These are phyloP conservation scores for Diploscapter pachys DNA, from an alignment of 1,140 invertebrate genomes.

Conservation along the genomic window DNA sequence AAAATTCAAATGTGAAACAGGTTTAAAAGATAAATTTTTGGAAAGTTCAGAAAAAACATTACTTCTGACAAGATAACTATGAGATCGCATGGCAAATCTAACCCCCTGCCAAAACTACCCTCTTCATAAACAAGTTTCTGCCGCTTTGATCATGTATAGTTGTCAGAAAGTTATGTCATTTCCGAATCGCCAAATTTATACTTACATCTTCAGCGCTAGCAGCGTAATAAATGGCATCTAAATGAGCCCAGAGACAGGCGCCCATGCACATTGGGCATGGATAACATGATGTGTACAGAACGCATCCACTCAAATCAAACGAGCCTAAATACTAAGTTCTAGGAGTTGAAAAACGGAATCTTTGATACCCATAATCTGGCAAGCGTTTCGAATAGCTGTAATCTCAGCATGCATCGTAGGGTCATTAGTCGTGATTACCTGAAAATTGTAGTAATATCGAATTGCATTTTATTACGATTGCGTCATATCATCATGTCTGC, in stretches of 20 bases:
- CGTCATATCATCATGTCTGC: too few relatives aligned
- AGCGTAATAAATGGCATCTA: constrained; percentile 54
- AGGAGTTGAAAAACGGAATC: not conserved
- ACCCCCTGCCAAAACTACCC: too few relatives aligned
- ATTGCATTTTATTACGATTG: not conserved
- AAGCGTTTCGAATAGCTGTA: constrained; percentile 55
- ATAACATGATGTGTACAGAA: constrained; percentile 56
- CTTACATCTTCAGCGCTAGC: constrained; percentile 44
- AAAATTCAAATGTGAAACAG: too few relatives aligned
- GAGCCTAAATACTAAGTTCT: constrained; percentile 9
- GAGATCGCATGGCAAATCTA: too few relatives aligned
- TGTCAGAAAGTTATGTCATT: too few relatives aligned
- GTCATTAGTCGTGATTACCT: constrained; percentile 53
- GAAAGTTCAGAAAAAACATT: too few relatives aligned
- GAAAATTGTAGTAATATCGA: constrained; percentile 6
- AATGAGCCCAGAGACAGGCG: constrained; percentile 50
- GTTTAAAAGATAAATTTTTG: too few relatives aligned
- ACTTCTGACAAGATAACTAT: too few relatives aligned
- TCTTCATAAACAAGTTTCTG: too few relatives aligned
- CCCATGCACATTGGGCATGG: constrained; percentile 59
- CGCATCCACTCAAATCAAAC: constrained; percentile 49
- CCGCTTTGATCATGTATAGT: too few relatives aligned
- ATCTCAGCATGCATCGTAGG: constrained; percentile 56
- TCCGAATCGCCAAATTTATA: too few relatives aligned
- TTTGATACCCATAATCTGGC: constrained; percentile 35